phyloP scores from a whole-genome alignment of 2,888 invertebrate genomes.

The Drosophila pullipes region DNA sequence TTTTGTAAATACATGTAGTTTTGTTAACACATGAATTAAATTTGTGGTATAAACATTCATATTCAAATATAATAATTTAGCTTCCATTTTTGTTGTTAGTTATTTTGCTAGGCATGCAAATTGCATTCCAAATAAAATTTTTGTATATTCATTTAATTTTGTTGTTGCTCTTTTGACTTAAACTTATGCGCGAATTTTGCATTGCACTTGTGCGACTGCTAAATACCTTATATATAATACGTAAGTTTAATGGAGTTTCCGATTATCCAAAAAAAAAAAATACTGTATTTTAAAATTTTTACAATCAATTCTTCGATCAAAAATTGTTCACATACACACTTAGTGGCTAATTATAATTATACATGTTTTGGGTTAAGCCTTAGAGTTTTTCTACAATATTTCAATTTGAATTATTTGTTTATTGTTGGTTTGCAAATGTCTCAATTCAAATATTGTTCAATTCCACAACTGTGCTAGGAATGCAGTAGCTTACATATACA shows the following conservation, averaged over 20 bases:
- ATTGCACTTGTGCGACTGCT: constrained; percentile 32
- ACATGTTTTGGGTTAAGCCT: constrained; percentile 11
- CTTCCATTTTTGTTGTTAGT: constrained; percentile 26
- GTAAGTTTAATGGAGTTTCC: constrained; percentile 27
- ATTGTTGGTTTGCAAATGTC: constrained; percentile 48
- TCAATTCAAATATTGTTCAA: constrained; percentile 72
- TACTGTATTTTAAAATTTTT: constrained; percentile 36
- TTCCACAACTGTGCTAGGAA: constrained; percentile 80
- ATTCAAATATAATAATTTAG: constrained; percentile 65
- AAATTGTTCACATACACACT: constrained; percentile 14
- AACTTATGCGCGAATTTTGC: background rate
- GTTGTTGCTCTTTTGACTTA: constrained; percentile 9
- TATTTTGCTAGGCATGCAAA: constrained; percentile 11
- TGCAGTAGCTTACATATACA: constrained; percentile 72
- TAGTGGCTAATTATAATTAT: background rate
- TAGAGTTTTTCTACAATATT: constrained; percentile 35
- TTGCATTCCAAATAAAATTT: constrained; percentile 8
- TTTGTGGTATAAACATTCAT: constrained; percentile 67
- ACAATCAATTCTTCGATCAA: constrained; percentile 22
- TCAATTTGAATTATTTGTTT: constrained; percentile 42
- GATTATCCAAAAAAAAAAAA: constrained; percentile 30
- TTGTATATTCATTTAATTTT: background rate
- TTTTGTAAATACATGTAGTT: constrained; percentile 44
- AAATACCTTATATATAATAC: constrained; percentile 47
- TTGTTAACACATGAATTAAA: constrained; percentile 72